phyloP scores from a whole-genome alignment of 2,797 vertebrate species.

The Microhierax caerulescens region DNA sequence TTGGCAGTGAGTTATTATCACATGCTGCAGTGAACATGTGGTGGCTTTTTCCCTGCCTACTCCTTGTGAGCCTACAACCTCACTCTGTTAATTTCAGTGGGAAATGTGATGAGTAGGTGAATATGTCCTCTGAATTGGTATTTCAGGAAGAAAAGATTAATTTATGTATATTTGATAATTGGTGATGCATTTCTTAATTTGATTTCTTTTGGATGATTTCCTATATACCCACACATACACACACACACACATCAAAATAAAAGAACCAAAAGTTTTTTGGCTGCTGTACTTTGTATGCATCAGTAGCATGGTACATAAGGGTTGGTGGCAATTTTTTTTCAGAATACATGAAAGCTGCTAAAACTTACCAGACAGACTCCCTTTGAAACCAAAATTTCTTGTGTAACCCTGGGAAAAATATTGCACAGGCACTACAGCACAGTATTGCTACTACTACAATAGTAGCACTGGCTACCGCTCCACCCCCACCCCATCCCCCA shows the following conservation, averaged over 20 bases:
- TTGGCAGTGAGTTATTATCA: constrained; percentile 16
- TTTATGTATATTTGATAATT: constrained; percentile 19
- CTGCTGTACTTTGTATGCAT: neutral
- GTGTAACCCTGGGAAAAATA: neutral
- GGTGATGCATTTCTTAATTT: neutral
- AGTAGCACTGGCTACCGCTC: neutral
- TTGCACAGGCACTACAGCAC: neutral
- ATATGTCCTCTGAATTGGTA: neutral
- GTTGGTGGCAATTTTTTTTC: neutral
- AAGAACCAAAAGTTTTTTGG: neutral
- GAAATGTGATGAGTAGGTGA: constrained; percentile 59
- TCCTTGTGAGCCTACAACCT: neutral
- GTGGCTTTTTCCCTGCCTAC: constrained; percentile 60
- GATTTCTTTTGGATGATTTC: constrained; percentile 30
- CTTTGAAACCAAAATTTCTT: neutral
- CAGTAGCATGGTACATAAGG: neutral
- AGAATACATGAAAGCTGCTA: neutral
- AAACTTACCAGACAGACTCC: neutral
- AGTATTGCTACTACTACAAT: too few species aligned
- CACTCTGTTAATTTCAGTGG: constrained; percentile 28
- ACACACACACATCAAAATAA: neutral
- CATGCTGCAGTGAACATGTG: constrained; percentile 38
- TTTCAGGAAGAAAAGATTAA: constrained; percentile 28
- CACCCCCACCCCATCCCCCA: too few species aligned
- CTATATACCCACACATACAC: neutral